Base-by-base conservation (phyloP, 2,797 vertebrate species). In the Platyrinchus mystaceus region DNA sequence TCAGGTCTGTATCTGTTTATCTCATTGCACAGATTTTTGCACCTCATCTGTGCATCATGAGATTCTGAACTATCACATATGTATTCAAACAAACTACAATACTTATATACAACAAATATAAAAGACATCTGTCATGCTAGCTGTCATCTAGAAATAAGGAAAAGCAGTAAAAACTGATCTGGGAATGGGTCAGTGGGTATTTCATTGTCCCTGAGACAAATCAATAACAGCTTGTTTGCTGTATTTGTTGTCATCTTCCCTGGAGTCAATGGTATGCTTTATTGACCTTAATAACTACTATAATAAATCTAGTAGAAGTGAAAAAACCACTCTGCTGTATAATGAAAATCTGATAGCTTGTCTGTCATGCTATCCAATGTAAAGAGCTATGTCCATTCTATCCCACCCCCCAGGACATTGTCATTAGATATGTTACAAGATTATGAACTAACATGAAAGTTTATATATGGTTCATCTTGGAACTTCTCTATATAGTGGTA, bases 151-250 rank as follows among this genome's bases (percentile, higher is more conserved):
- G 52, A 27, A 77, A 49, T 52, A 64, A 80, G 19, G 34, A 83
- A 77, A 95, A 83, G 39, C 16, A 71, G 60, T 73, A 90, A 90
- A 87, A 92, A 55, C 60, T 60, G 34, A 21, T 62, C 22, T 56
- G 53, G 62, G 67, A 93, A 84, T 83, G 84, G 87, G 68, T 84
- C 91, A 89, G 49, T 80, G 67, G 14, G 43, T 68, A 75, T 87
- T 89, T 91, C 59, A 67, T 84, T 93, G 77, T 82, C 83, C 56
- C 84, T 36, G 8, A 84, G 70, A 39, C 77, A 86, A 87, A 95
- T 96, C 87, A 93, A 79, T 95, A 96, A 87, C n/a, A 87, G 39
- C 71, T 91, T 92, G 47, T 76, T 91, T 87, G 58, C 56, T 70
- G 16, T 50, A 58, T 84, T 41, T 86, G 81, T 93, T 84, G 87